phyloP scores from a whole-genome alignment of 2,797 vertebrate genomes.

The Triplophysa bombifrons region DNA sequence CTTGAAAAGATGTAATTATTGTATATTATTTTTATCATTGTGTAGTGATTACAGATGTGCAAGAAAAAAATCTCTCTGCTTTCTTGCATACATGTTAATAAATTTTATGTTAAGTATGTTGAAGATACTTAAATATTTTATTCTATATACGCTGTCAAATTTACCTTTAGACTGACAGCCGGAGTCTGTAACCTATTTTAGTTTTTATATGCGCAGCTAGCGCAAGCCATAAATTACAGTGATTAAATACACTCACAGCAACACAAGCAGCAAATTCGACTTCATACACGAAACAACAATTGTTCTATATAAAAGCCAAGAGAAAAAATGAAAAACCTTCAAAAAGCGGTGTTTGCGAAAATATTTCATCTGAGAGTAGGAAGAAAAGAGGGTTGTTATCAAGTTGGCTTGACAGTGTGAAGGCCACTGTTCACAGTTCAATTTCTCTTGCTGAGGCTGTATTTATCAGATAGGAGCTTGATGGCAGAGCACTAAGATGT shows the following conservation, averaged over 20 bases:
- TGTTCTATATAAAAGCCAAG: slow-evolving; percentile 24
- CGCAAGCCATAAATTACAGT: slow-evolving; percentile 35
- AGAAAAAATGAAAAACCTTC: slow-evolving; percentile 48
- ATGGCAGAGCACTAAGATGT: slow-evolving; percentile 66
- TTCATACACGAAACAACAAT: slow-evolving; percentile 42
- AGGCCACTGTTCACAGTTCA: slow-evolving; percentile 72
- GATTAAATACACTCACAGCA: slow-evolving; percentile 38
- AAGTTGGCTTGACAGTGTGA: slow-evolving; percentile 64
- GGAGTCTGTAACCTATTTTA: slow-evolving; percentile 13
- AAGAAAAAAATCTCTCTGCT: too few species aligned
- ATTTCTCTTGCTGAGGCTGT: slow-evolving; percentile 68
- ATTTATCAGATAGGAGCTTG: slow-evolving; percentile 73
- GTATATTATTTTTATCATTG: too few species aligned
- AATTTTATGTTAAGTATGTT: too few species aligned
- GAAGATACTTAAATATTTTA: too few species aligned
- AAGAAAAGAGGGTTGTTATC: slow-evolving; percentile 75
- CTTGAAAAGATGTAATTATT: too few species aligned
- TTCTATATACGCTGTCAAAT: slow-evolving; percentile 26
- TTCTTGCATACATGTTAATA: too few species aligned
- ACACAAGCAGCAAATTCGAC: slow-evolving; percentile 39
- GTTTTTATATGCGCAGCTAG: slow-evolving; percentile 8
- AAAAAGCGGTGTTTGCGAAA: slow-evolving; percentile 66
- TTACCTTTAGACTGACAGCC: slow-evolving; percentile 21
- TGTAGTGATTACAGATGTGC: too few species aligned
- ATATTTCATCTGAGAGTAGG: slow-evolving; percentile 74